Base-by-base conservation (phyloP, 1,140 invertebrate species). In the Pogonognathellus flavescens region DNA sequence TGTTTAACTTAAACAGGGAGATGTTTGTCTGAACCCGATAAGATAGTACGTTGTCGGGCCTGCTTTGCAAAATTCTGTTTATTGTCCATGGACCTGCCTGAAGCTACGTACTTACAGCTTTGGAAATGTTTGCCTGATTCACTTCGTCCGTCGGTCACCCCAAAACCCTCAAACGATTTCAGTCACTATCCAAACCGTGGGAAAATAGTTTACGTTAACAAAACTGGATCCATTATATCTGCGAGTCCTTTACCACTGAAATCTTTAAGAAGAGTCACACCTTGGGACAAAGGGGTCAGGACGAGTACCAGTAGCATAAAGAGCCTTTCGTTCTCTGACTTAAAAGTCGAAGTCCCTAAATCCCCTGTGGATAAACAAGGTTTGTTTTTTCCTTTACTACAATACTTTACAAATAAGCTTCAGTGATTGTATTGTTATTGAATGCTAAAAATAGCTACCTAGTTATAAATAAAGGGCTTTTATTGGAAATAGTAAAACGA, bases 31-130 rank as follows among this genome's bases (percentile, higher is more conserved):
- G 25, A n/a, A 31, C 31, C 25, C 4, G 66, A 72, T 0, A 16
- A 41, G 66, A 72, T 72, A 41, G 1, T 41, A 49, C 13, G 66
- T 31, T 85, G 84, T 41, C 10, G 82, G 5, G 80, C 84, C 0
- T 85, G 84, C 49, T 85, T 85, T 50, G 20, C 81, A 20, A 82
- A 82, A 20, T 55, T 6, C 9, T 85, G 85, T 59, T 16, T 85
- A n/a, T 41, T 50, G 22, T 70, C 53, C 0, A 22, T 85, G 22
- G 80, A 81, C 9, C 6, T 85, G 1, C 53, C 60, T 25, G 85
- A 82, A 50, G 85, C 82, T 16, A 20, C 82, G 7, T 82, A 85
- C 50, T 85, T 82, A 50, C 82, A 85, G 49, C 53, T 82, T 25
- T 82, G 85, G 85, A 1, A 80, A 31, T 14, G 57, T 2, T 76